A percentile compares a stretch with the other conserved stretches of the same genome.
phyloP scores from a whole-genome alignment of 2,797 vertebrate genomes.

The Lerista edwardsae region DNA sequence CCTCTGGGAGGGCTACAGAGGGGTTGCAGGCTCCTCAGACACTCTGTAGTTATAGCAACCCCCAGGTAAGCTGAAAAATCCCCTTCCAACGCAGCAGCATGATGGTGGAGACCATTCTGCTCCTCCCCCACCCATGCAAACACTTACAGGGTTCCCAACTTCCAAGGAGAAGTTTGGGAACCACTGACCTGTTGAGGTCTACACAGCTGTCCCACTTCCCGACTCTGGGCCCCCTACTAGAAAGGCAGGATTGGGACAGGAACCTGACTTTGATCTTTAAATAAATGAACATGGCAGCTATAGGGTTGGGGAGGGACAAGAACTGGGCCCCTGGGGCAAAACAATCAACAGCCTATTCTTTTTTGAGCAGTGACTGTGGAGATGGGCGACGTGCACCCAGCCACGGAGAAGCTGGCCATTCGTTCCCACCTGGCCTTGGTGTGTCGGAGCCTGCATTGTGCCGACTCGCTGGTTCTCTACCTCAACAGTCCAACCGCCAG shows the following conservation, averaged over 20 bases:
- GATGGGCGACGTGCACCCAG: constrained; percentile 77
- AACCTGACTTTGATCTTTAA: not conserved
- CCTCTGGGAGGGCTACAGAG: too few species aligned
- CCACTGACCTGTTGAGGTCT: too few species aligned
- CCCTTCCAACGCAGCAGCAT: too few species aligned
- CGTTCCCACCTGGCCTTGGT: constrained; percentile 83
- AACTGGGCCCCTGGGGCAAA: too few species aligned
- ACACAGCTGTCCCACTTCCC: not conserved
- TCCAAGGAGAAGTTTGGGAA: too few species aligned
- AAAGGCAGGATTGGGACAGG: not conserved
- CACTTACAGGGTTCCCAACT: too few species aligned
- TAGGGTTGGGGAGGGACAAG: too few species aligned
- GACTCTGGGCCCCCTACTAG: not conserved
- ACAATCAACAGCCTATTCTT: not conserved
- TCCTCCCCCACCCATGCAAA: too few species aligned
- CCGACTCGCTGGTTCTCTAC: constrained; percentile 82
- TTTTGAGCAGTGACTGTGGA: constrained; percentile 61
- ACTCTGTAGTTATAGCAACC: too few species aligned
- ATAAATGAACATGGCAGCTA: not conserved
- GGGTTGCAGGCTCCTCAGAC: too few species aligned
- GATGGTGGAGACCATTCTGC: too few species aligned
- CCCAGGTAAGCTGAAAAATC: too few species aligned
- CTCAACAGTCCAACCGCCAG: constrained; percentile 83
- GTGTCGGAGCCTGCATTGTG: constrained; percentile 84
- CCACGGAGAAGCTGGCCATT: constrained; percentile 82